Evolutionary conservation across 2,113 vertebrate species (phyloP), one percentile per base, ranked within the genome.

Genomic region (Procapra przewalskii): DNA sequence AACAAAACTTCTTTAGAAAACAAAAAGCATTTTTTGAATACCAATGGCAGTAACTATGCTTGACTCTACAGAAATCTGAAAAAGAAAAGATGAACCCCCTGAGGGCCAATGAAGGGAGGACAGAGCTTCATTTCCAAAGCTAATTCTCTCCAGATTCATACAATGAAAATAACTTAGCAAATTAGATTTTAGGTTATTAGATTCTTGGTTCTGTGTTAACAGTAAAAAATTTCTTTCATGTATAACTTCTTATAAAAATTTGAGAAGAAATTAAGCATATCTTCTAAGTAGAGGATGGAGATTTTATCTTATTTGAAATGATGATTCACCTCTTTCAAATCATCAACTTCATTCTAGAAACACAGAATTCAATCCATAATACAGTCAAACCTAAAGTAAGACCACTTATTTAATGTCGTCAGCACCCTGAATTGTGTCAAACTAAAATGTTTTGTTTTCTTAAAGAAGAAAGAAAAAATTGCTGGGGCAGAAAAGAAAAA

Each of bases 221-320:
- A 50, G n/a, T 57, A 90, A 88, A 91, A 85, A 36, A 52, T 36
- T 45, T 85, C 13, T 57, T 94, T 57, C 64, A 92, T 43, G 27
- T 64, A 31, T 67, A 88, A 89, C 33, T 83, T 96, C 48, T 77
- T 60, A 77, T 36, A 88, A 75, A 91, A 50, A 91, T 77, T 57
- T 77, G 62, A 82, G 88, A 94, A 48, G 59, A 96, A 93, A 94
- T 92, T 31, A 77, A 82, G 48, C 40, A 48, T 71, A 89, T 90
- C 40, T 57, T 95, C 64, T 80, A 45, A 90, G 33, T 17, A 89
- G 16, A 95, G 27, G 33, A 86, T 71, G 23, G 31, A 71, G 57
- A 71, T 33, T 92, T 93, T 89, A 80, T 77, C 85, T 88, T 82
- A 79, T 83, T 81, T 80, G 29, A 85, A 89, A 85, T 89, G 50